Percentiles rank a stretch among this genome's conserved stretches.
These are phyloP conservation scores for Chionomys nivalis DNA, from an alignment of 2,113 vertebrate species.

Conservation along the genomic window DNA sequence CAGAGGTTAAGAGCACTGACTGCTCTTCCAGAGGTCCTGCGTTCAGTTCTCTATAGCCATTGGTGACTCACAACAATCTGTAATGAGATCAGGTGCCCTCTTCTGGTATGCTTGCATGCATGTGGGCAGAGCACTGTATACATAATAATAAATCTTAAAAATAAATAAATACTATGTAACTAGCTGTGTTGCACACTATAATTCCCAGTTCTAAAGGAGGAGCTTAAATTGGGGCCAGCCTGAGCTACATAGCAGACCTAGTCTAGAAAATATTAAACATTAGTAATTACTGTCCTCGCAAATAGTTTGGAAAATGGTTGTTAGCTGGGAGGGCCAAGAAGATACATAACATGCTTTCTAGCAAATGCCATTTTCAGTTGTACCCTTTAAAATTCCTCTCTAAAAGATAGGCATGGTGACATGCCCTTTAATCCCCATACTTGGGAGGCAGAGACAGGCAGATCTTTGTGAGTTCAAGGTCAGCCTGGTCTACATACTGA, in stretches of 20 bases:
- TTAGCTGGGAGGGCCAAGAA: neutral
- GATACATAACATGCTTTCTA: neutral
- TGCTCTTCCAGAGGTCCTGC: neutral
- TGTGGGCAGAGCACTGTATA: neutral
- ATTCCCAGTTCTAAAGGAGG: neutral
- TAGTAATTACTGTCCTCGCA: neutral
- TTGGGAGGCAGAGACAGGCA: neutral
- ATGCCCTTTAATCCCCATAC: neutral
- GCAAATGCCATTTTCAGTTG: neutral
- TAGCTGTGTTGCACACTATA: neutral
- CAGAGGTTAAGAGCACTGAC: neutral
- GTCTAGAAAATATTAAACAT: neutral
- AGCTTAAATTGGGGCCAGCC: neutral
- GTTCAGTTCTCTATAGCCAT: neutral
- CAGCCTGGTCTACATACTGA: neutral
- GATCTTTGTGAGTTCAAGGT: neutral
- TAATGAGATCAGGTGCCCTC: neutral
- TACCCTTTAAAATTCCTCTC: neutral
- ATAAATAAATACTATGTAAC: neutral
- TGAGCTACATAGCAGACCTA: neutral
- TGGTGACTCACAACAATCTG: neutral
- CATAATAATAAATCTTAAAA: neutral
- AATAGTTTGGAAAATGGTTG: neutral
- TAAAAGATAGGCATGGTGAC: neutral
- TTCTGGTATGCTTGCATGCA: neutral